Percentiles rank a stretch among this genome's conserved stretches.
phyloP scores from a whole-genome alignment of 2,888 invertebrate species.

The Iphiclides podalirius region DNA sequence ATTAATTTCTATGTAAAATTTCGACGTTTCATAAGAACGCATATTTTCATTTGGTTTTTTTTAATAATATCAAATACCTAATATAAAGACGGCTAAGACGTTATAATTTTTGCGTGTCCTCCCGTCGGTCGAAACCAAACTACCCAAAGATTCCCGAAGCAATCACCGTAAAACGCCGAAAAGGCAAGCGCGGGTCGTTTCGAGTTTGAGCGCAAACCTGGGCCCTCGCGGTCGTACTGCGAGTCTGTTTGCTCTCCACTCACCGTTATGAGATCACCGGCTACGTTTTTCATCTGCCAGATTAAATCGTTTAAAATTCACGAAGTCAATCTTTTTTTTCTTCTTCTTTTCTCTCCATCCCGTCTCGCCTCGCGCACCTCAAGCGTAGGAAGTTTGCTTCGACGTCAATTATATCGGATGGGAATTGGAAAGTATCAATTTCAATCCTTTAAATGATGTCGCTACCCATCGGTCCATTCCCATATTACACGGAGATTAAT shows the following conservation, averaged over 20 bases:
- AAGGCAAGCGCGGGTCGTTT: constrained; percentile 42
- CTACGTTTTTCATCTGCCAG: constrained; percentile 60
- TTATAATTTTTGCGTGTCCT: too few relatives aligned
- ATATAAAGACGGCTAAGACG: too few relatives aligned
- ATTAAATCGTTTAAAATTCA: constrained; percentile 75
- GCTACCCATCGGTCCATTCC: too few relatives aligned
- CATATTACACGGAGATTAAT: too few relatives aligned
- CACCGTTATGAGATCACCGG: constrained; percentile 52
- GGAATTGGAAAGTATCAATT: not conserved
- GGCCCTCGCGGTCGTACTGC: constrained; percentile 21
- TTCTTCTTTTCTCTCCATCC: constrained; percentile 1
- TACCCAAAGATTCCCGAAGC: constrained; percentile 43
- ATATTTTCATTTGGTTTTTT: too few relatives aligned
- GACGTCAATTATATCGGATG: constrained; percentile 19
- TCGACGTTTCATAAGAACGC: too few relatives aligned
- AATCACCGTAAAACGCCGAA: constrained; percentile 52
- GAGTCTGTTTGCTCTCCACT: constrained; percentile 54
- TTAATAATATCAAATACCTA: too few relatives aligned
- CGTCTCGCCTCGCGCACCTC: not conserved
- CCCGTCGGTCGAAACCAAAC: too few relatives aligned
- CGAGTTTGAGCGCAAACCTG: constrained; percentile 42
- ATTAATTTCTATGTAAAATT: too few relatives aligned
- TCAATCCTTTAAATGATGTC: not conserved
- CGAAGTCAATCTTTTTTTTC: constrained; percentile 37
- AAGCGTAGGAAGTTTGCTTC: not conserved